phyloP scores from a whole-genome alignment of 2,888 invertebrate species.

The Cordilura impudica region DNA sequence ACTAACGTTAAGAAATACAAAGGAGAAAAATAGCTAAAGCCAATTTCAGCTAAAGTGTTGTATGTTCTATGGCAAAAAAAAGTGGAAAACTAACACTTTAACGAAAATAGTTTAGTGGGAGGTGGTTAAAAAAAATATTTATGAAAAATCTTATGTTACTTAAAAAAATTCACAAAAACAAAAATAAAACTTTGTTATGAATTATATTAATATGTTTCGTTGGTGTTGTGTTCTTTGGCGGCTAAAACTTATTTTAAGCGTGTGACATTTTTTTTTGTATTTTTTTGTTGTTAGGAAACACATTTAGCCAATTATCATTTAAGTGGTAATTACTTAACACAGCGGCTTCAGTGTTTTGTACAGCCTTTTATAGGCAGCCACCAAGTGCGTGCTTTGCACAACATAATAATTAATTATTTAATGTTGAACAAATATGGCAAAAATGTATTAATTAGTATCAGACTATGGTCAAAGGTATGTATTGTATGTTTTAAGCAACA shows the following conservation, averaged over 20 bases:
- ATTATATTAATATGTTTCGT: slow-evolving; percentile 3
- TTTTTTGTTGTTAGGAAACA: background rate
- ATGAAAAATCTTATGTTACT: background rate
- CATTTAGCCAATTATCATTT: slow-evolving; percentile 61
- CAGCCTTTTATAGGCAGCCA: slow-evolving; percentile 59
- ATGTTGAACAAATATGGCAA: slow-evolving; percentile 60
- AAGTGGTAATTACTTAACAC: slow-evolving; percentile 64
- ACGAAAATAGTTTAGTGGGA: slow-evolving; percentile 39
- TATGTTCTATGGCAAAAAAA: slow-evolving; percentile 35
- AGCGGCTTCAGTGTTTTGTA: slow-evolving; percentile 60
- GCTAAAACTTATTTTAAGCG: slow-evolving; percentile 23
- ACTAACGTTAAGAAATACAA: slow-evolving; percentile 16
- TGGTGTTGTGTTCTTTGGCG: background rate
- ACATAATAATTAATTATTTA: slow-evolving; percentile 62
- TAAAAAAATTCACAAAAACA: background rate
- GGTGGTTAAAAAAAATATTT: slow-evolving; percentile 21
- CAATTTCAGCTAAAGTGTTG: slow-evolving; percentile 14
- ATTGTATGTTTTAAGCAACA: slow-evolving; percentile 6
- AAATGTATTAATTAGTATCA: slow-evolving; percentile 60
- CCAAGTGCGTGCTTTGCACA: slow-evolving; percentile 62
- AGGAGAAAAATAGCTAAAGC: slow-evolving; percentile 3
- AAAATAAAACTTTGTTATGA: background rate
- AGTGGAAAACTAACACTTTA: slow-evolving; percentile 57
- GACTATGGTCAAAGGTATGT: slow-evolving; percentile 61
- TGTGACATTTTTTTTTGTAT: slow-evolving; percentile 48